Evolutionary conservation across 2,113 vertebrate genomes (phyloP).

Genomic region (Rhombomys opimus): DNA sequence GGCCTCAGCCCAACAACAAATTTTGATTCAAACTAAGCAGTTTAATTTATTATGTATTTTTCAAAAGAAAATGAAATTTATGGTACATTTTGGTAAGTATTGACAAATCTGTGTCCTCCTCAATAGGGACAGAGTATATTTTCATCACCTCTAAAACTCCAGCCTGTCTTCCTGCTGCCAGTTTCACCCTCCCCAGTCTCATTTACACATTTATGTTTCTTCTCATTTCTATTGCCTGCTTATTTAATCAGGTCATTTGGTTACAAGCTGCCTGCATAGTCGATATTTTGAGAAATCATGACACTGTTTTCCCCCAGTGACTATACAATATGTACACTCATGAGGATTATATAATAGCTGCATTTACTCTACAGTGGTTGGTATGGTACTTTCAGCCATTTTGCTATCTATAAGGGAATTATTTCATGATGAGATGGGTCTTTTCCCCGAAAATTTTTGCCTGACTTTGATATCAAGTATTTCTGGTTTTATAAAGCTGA

Average conservation of each 20-base stretch:
- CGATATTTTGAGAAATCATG: background rate
- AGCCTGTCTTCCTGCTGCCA: background rate
- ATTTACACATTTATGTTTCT: background rate
- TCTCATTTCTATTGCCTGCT: background rate
- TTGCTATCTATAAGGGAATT: background rate
- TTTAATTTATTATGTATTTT: constrained; percentile 6
- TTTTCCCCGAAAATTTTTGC: background rate
- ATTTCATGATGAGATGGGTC: background rate
- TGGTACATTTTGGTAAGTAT: background rate
- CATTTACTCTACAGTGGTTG: background rate
- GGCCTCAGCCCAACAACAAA: background rate
- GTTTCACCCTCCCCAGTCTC: background rate
- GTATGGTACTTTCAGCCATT: background rate
- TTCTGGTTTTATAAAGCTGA: background rate
- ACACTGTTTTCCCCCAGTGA: background rate
- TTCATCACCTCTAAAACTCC: background rate
- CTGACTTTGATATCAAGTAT: background rate
- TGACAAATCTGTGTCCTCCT: background rate
- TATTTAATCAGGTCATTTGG: background rate
- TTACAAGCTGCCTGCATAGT: background rate
- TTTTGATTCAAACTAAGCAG: background rate
- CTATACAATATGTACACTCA: background rate
- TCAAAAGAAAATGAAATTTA: background rate
- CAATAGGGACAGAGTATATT: background rate
- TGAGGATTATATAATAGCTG: background rate